Evolutionary conservation across 2,113 vertebrate genomes (phyloP).

Genomic region (Axis porcinus): DNA sequence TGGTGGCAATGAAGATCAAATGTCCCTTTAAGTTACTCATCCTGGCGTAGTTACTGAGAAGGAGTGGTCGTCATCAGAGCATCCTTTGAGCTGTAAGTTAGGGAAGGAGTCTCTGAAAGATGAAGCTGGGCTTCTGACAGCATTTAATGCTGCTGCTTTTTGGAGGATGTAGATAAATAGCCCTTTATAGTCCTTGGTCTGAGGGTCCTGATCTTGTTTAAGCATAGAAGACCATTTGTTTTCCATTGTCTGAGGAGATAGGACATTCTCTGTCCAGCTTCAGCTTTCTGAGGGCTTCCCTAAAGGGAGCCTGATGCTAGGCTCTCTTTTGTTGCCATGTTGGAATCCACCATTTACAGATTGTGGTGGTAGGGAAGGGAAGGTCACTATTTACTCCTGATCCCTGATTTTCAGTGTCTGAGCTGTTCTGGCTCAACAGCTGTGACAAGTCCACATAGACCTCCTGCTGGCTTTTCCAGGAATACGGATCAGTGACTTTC

Average conservation of each 20-base stretch:
- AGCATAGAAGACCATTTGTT: not conserved
- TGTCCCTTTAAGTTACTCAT: not conserved
- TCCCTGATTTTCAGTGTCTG: not conserved
- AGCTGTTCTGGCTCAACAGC: not conserved
- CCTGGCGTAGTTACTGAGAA: not conserved
- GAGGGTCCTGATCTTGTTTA: not conserved
- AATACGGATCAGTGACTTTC: not conserved
- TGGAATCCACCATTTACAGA: not conserved
- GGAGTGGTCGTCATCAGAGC: not conserved
- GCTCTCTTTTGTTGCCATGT: not conserved
- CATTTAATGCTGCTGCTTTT: not conserved
- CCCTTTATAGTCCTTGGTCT: not conserved
- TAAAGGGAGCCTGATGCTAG: not conserved
- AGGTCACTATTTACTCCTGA: not conserved
- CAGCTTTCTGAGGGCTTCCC: conserved; percentile 3
- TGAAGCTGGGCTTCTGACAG: not conserved
- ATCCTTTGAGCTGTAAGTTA: not conserved
- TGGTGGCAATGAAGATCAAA: not conserved
- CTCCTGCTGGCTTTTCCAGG: not conserved
- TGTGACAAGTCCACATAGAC: not conserved
- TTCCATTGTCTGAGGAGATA: not conserved
- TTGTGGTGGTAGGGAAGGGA: not conserved
- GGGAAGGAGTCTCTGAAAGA: not conserved
- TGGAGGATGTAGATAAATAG: conserved; percentile 36
- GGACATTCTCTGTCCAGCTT: not conserved